These are phyloP conservation scores for Axea sp. DNA, from an alignment of 2,888 invertebrate species.

Conservation along the genomic window DNA sequence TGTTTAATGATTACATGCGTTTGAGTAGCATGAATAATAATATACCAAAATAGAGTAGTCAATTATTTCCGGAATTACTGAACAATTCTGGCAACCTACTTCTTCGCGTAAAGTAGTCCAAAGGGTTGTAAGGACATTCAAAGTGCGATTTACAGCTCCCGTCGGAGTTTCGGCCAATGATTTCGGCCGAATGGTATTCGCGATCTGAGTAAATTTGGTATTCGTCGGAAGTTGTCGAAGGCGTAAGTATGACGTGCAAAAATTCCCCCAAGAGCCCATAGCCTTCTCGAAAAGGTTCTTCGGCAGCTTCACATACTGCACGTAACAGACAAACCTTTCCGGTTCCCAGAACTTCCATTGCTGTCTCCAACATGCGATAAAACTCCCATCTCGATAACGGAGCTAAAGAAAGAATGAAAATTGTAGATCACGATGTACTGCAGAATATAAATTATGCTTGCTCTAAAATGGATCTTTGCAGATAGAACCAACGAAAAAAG, in stretches of 20 bases:
- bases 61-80: conserved; percentile 11
- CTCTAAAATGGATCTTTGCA: background rate
- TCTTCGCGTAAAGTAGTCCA: conserved; percentile 80
- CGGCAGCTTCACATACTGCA: conserved; percentile 88
- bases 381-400: conserved; percentile 81
- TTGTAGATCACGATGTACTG: conserved; percentile 35
- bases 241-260: conserved; percentile 87
- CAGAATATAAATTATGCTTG: conserved; percentile 48
- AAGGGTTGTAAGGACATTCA: conserved; percentile 82
- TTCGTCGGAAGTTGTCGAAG: conserved; percentile 84
- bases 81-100: conserved; percentile 2
- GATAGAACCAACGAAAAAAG: background rate
- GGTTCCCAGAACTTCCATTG: conserved; percentile 77
- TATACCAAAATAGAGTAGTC: no score
- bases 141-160: conserved; percentile 80
- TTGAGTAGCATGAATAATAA: no score
- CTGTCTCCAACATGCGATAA: conserved; percentile 83
- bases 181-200: conserved; percentile 86
- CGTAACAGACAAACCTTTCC: conserved; percentile 85
- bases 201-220: conserved; percentile 84
- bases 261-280: conserved; percentile 88
- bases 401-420: conserved; percentile 52
- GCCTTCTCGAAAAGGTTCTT: conserved; percentile 84
- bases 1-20: no score
- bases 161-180: conserved; percentile 64